Evolutionary conservation across 2,888 invertebrate species (phyloP), one percentile per base, ranked within the genome.

Genomic region (Nomada hirtipes): DNA sequence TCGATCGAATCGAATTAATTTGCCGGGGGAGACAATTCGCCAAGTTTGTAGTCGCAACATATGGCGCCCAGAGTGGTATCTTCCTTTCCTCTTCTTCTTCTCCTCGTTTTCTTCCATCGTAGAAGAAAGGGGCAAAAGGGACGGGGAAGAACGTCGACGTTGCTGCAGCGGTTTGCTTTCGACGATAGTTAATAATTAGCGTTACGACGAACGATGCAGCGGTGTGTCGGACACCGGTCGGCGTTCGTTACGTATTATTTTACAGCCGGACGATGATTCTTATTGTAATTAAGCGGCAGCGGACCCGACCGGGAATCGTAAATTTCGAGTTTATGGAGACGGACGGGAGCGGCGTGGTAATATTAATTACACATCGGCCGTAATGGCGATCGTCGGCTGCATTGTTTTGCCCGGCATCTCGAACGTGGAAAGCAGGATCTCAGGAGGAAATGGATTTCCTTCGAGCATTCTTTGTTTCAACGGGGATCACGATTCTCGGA

Each of bases 251-350:
- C 71, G 67, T 80, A 72, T 78, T 78, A 72, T 72, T 79, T 79
- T 77, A 79, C 78, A 71, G 53, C 78, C 79, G 61, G 61, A 77
- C 79, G 78, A 79, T 79, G 79, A 79, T 79, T 79, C 78, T 79
- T 79, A 77, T 77, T 71, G 79, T 67, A 71, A 79, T 79, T 77
- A 79, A 77, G 79, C 70, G 29, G 29, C 71, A 65, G 71, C 55
- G 4, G 72, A 23, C 44, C 63, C 26, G 61, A 36, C 47, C 4
- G 36, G 20, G 47, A 79, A 79, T 79, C 79, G 61, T 79, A 79
- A 79, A 79, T 77, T 71, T 79, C 71, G 65, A 71, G 64, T 79
- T 79, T 79, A 79, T 79, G 78, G 79, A 79, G 78, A 77, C 60
- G 60, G 26, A 67, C 60, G 67, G 71, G 47, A 77, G 42, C 71